phyloP scores from a whole-genome alignment of 1,140 invertebrate genomes.

The Lutraria rhynchaena region DNA sequence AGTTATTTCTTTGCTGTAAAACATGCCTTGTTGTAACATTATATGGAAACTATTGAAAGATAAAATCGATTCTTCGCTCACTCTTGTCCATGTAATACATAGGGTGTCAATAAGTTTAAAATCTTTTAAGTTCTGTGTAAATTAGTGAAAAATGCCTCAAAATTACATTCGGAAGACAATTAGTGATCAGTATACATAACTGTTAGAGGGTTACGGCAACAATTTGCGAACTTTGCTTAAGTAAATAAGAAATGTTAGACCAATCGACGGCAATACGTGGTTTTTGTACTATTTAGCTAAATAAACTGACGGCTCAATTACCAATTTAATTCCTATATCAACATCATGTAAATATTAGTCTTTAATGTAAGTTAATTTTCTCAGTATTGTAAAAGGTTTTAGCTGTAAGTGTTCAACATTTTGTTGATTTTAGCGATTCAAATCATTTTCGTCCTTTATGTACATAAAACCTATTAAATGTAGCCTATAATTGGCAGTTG shows the following conservation, averaged over 20 bases:
- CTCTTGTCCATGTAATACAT: too few relatives aligned
- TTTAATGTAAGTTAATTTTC: slow-evolving; percentile 60
- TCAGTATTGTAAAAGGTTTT: slow-evolving; percentile 41
- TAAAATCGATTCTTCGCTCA: too few relatives aligned
- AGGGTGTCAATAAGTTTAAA: too few relatives aligned
- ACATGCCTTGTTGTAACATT: too few relatives aligned
- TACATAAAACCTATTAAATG: slow-evolving; percentile 20
- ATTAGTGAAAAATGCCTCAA: too few relatives aligned
- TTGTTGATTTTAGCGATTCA: slow-evolving; percentile 57
- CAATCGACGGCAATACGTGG: background rate
- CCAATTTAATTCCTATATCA: slow-evolving; percentile 51
- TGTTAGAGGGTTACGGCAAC: too few relatives aligned
- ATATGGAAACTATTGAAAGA: too few relatives aligned
- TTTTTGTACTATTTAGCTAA: slow-evolving; percentile 25
- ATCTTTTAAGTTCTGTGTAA: too few relatives aligned
- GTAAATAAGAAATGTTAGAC: slow-evolving; percentile 3
- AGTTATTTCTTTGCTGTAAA: too few relatives aligned
- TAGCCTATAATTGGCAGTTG: slow-evolving; percentile 24
- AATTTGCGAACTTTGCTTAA: too few relatives aligned
- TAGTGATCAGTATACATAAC: too few relatives aligned
- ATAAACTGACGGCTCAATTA: slow-evolving; percentile 39
- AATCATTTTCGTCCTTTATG: slow-evolving; percentile 35
- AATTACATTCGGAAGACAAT: too few relatives aligned
- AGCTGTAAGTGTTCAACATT: slow-evolving; percentile 14
- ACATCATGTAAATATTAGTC: slow-evolving; percentile 51